Base-by-base conservation (phyloP, 2,888 invertebrate genomes). In the Callyntrura guangdongensis region DNA sequence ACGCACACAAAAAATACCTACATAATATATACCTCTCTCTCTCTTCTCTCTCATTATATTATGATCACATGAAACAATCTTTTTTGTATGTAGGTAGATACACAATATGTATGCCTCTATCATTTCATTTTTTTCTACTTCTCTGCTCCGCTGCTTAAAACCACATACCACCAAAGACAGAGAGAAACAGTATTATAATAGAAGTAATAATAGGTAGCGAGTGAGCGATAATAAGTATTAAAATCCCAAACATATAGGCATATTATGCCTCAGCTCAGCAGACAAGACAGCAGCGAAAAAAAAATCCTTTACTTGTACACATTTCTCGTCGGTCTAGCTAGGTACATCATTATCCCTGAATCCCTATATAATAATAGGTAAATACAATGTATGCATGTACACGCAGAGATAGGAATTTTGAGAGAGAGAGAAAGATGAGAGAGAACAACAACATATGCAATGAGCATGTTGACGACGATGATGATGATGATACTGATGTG, bases 161-260 rank as follows among this genome's bases (percentile, higher is more conserved):
- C 81, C 56, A 47, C 59, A 82, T 82, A 82, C 61, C 61, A 61
- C n/a, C n/a, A n/a, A n/a, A n/a, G n/a, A n/a, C n/a, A n/a, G n/a
- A n/a, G n/a, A n/a, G n/a, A n/a, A n/a, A n/a, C n/a, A 61, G 81
- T 83, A 47, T 45, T 67, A 83, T 83, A 83, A 83, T 83, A 61
- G 64, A 45, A 83, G 47, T 64, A 64, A 83, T 83, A 64, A 69
- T 69, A 69, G 69, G 69, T 69, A 67, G 67, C n/a, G n/a, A n/a
- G n/a, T n/a, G n/a, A 83, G 53, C 49, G 84, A 84, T 84, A 84
- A 84, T 84, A 64, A 84, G 84, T 69, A 84, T 69, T 84, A 84
- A 84, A 84, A 84, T 69, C 84, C 69, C 53, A 77, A 27, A 53
- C 74, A 53, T 53, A 77, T 53, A 77, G 12, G 12, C 17, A 20